Evolutionary conservation across 2,888 invertebrate species (phyloP), one percentile per base, ranked within the genome.

Genomic region (Anthrax anthrax): DNA sequence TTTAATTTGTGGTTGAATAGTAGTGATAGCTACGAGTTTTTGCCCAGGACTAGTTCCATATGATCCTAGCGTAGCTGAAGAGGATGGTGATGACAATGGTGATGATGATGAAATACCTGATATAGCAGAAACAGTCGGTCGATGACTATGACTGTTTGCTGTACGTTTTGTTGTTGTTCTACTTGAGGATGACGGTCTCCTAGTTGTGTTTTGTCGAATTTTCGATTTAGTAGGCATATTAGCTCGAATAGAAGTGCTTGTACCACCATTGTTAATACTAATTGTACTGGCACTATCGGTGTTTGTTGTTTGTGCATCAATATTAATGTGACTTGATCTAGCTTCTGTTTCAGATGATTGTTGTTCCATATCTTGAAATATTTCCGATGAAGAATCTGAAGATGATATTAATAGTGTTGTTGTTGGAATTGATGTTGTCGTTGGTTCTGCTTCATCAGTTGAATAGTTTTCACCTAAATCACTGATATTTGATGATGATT

Each of bases 61-160:
- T 12, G 49, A 29, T 6, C 23, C 37, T 13, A 42, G 13, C 13
- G 44, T 38, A 14, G 32, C 18, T 37, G 54, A 27, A 14, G 42
- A 27, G 27, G 51, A 51, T 52, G 56, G 56, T 39, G 39, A 61
- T 59, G 39, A 60, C 58, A 42, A 59, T 60, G 34, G 65, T 60
- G 50, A 55, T 52, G 18, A 60, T 51, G 39, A 46, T 50, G 51
- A 44, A 44, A 58, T 51, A 52, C 65, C 67, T 12, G 54, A 49
- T 23, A 37, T 3, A 59, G 48, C 34, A 57, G 42, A 40, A 44
- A 37, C 18, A 54, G 47, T 61, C 61, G 46, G 46, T 59, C 42
- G 59, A 63, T 47, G 61, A 63, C 27, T 23, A 41, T 41, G 40
- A 41, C 40, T 16, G 32, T 16, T 39, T 12, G 29, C 12, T 37